These are phyloP conservation scores for Diadophis punctatus DNA, from an alignment of 2,113 vertebrate genomes.

Conservation along the genomic window DNA sequence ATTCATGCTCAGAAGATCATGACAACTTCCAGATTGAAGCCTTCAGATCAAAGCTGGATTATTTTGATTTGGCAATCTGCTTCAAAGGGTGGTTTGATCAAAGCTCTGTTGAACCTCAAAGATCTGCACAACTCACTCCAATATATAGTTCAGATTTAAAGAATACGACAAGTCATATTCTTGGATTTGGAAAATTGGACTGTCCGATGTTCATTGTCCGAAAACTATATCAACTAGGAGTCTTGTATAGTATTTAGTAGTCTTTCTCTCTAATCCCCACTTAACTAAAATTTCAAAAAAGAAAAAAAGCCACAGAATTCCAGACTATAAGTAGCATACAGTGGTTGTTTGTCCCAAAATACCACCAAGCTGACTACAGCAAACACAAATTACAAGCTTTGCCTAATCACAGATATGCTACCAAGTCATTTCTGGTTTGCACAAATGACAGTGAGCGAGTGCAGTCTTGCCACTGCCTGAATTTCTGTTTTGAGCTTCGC, in stretches of 20 bases:
- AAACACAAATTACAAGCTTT: slow-evolving; percentile 78
- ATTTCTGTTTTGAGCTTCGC: slow-evolving; percentile 49
- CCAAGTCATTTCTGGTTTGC: slow-evolving; percentile 69
- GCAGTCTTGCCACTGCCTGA: slow-evolving; percentile 58
- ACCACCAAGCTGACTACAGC: slow-evolving; percentile 71
- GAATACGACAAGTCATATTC: not conserved
- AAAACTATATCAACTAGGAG: not conserved
- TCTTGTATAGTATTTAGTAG: slow-evolving; percentile 2
- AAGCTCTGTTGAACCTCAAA: not conserved
- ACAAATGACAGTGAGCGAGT: slow-evolving; percentile 53
- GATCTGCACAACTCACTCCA: not conserved
- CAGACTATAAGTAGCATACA: slow-evolving; percentile 72
- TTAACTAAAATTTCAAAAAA: slow-evolving; percentile 54
- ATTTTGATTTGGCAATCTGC: not conserved
- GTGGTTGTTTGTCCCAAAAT: slow-evolving; percentile 71
- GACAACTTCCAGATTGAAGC: not conserved
- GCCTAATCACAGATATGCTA: slow-evolving; percentile 66
- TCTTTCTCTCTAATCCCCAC: slow-evolving; percentile 32
- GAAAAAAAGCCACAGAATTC: slow-evolving; percentile 73
- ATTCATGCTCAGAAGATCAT: not conserved
- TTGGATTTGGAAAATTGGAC: too few relatives aligned
- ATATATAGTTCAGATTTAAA: not conserved
- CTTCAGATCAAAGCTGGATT: not conserved
- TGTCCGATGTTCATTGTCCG: not conserved
- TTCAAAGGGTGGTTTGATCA: not conserved